phyloP scores from a whole-genome alignment of 2,888 invertebrate species.

The Zaprionus bogoriensis region DNA sequence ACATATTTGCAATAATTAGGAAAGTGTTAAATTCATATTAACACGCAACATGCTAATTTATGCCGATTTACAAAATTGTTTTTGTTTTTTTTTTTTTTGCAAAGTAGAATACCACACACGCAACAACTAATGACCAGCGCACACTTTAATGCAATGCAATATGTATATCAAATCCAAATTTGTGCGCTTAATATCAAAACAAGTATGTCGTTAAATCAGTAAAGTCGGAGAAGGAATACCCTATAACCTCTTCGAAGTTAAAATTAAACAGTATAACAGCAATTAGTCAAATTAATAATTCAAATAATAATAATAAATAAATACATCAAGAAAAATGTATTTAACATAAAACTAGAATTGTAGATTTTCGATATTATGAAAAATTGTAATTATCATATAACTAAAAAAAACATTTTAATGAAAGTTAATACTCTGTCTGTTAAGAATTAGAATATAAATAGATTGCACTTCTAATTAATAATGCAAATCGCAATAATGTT shows the following conservation, averaged over 20 bases:
- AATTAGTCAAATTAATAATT: too few relatives aligned
- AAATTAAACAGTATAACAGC: too few relatives aligned
- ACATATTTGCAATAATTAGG: slow-evolving; percentile 9
- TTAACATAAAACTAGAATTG: neutral
- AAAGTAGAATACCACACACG: neutral
- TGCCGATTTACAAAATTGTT: slow-evolving; percentile 15
- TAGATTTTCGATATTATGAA: neutral
- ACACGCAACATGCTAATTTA: slow-evolving; percentile 12
- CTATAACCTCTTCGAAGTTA: too few relatives aligned
- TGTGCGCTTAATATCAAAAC: neutral
- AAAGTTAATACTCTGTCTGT: neutral
- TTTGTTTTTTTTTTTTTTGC: neutral
- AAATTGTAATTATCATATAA: too few relatives aligned
- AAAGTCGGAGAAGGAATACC: neutral
- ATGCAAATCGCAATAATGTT: slow-evolving; percentile 51
- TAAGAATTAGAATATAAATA: neutral
- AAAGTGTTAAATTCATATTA: slow-evolving; percentile 11
- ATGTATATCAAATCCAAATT: slow-evolving; percentile 8
- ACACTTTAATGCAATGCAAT: slow-evolving; percentile 7
- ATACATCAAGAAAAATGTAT: neutral
- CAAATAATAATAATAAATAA: neutral
- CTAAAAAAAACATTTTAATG: too few relatives aligned
- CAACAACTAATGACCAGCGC: slow-evolving; percentile 16
- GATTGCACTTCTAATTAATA: slow-evolving; percentile 40
- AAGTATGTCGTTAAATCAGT: too few relatives aligned